Percentiles rank a stretch among this genome's conserved stretches.
Evolutionary conservation across 1,140 invertebrate genomes (phyloP).

Genomic region (Drosophila burlai): DNA sequence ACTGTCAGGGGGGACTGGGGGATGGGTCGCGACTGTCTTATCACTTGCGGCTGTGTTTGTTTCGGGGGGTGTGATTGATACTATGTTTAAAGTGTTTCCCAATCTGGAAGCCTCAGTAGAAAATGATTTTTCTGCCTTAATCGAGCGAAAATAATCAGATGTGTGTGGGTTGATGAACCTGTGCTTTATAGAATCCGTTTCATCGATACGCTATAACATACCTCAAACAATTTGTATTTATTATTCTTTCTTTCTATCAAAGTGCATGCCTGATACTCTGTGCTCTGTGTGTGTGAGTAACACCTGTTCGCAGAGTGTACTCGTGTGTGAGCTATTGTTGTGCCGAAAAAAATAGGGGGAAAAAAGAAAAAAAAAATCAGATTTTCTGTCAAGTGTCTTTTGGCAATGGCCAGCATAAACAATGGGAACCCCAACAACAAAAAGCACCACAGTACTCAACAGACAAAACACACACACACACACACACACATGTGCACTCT

Average conservation of each 20-base stretch:
- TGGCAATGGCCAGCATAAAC: slow-evolving; percentile 75
- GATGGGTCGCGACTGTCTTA: slow-evolving; percentile 9
- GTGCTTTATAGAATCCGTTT: slow-evolving; percentile 9
- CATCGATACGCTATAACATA: slow-evolving; percentile 11
- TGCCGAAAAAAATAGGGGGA: slow-evolving; percentile 13
- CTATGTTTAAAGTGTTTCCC: slow-evolving; percentile 8
- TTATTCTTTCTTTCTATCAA: neutral
- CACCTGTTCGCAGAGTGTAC: slow-evolving; percentile 59
- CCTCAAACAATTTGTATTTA: neutral
- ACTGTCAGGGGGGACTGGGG: slow-evolving; percentile 32
- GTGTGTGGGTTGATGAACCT: slow-evolving; percentile 52
- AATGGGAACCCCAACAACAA: slow-evolving; percentile 45
- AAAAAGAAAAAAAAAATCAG: slow-evolving; percentile 20
- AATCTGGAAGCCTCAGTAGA: slow-evolving; percentile 31
- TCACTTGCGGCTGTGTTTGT: slow-evolving; percentile 14
- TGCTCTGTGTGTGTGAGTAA: slow-evolving; percentile 35
- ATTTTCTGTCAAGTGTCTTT: slow-evolving; percentile 75
- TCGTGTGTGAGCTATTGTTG: slow-evolving; percentile 33
- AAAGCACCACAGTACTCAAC: slow-evolving; percentile 3
- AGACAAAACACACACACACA: slow-evolving; percentile 12
- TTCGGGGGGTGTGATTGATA: slow-evolving; percentile 32
- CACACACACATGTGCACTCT: slow-evolving; percentile 19
- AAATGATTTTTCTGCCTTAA: slow-evolving; percentile 21
- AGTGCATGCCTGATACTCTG: slow-evolving; percentile 24
- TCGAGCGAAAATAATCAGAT: slow-evolving; percentile 36